Conservation (phyloP, 92 coral and sea anemone species). For the Desmophyllum pertusum region DNA sequence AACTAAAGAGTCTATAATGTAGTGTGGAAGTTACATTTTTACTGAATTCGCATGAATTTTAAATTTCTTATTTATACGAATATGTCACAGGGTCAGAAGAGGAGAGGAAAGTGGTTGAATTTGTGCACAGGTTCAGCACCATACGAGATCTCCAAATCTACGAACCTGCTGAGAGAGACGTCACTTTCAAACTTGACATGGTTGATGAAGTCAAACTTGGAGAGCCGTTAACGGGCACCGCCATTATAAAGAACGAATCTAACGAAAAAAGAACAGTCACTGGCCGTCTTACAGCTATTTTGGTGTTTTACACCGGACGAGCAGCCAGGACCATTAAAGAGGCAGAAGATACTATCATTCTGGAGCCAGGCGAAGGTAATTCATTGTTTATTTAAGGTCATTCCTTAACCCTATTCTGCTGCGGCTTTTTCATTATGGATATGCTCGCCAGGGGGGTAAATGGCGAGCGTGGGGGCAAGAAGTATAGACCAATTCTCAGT, state of each 20-base stretch:
- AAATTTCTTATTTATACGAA: too few relatives aligned
- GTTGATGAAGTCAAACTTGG: constrained; percentile 40
- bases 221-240: constrained; percentile 29
- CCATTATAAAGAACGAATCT: constrained; percentile 42
- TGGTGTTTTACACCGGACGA: constrained; percentile 53
- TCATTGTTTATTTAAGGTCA: too few relatives aligned
- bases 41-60: too few relatives aligned
- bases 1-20: too few relatives aligned
- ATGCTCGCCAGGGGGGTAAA: too few relatives aligned
- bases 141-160: constrained; percentile 50
- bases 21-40: too few relatives aligned
- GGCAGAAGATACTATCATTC: not conserved
- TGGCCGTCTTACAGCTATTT: constrained; percentile 26
- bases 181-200: constrained; percentile 22
- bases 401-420: too few relatives aligned
- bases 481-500: too few relatives aligned
- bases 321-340: constrained; percentile 8
- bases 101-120: constrained; percentile 1
- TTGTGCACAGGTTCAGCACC: constrained; percentile 36
- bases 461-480: too few relatives aligned
- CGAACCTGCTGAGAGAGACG: constrained; percentile 26
- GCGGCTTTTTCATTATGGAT: too few relatives aligned
- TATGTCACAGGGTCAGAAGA: not conserved
- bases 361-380: constrained; percentile 8
- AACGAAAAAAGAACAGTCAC: constrained; percentile 30